Conservation (phyloP, 2,888 invertebrate genomes). For the Ephialtes manifestator region DNA sequence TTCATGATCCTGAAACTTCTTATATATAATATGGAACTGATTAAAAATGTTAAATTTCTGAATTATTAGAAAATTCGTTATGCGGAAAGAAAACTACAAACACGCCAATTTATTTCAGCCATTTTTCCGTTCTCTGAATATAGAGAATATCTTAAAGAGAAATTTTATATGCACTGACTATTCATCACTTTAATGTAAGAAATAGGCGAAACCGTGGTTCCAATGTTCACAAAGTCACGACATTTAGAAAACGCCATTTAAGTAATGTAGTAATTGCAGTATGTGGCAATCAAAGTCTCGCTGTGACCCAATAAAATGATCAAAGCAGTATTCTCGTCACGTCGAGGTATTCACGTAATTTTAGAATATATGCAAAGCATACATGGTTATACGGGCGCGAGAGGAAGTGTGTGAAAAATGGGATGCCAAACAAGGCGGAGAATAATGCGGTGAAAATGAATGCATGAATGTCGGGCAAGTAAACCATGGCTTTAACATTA, state of each 20-base stretch:
- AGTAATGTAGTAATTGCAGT: neutral
- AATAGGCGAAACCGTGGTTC: neutral
- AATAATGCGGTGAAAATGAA: slow-evolving; percentile 56
- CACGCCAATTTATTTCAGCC: no score
- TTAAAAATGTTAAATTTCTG: no score
- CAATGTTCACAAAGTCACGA: neutral
- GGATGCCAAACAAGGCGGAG: slow-evolving; percentile 25
- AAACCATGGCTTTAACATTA: neutral
- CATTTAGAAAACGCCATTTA: neutral
- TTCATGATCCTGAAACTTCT: no score
- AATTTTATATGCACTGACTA: neutral
- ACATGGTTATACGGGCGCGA: neutral
- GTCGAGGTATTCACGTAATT: slow-evolving; percentile 3
- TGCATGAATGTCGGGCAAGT: slow-evolving; percentile 53
- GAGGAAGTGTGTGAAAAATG: slow-evolving; percentile 57
- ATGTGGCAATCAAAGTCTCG: neutral
- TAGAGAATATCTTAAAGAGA: neutral
- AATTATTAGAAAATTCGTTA: no score
- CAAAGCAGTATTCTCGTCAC: slow-evolving; percentile 10
- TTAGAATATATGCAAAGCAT: neutral
- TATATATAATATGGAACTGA: no score
- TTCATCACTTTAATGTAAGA: neutral
- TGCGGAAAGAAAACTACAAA: no score
- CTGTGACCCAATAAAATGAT: slow-evolving; percentile 11
- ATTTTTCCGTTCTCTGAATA: no score